Evolutionary conservation across 2,888 invertebrate genomes (phyloP).

Genomic region (Mythimna lalbum): DNA sequence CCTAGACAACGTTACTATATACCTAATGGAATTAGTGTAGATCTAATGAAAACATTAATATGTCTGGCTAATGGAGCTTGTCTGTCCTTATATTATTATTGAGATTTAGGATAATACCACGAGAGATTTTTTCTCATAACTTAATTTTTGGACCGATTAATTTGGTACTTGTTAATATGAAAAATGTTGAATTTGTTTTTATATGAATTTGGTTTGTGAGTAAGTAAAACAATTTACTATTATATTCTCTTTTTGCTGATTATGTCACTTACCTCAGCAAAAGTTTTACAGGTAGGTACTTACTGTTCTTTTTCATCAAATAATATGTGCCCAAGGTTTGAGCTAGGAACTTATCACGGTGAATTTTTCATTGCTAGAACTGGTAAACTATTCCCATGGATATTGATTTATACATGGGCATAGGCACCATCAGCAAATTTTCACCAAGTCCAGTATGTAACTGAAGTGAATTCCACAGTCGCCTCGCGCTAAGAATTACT

Average conservation of each 20-base stretch:
- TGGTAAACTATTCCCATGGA: too few species aligned
- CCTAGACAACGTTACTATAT: constrained; percentile 19
- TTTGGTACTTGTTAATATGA: constrained; percentile 9
- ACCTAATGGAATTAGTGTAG: constrained; percentile 36
- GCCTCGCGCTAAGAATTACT: too few species aligned
- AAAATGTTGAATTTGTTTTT: background rate
- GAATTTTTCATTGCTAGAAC: background rate
- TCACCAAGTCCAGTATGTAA: too few species aligned
- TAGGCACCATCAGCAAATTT: too few species aligned
- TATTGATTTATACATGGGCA: too few species aligned
- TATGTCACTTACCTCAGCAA: background rate
- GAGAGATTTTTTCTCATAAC: constrained; percentile 16
- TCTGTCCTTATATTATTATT: constrained; percentile 20
- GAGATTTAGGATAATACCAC: constrained; percentile 13
- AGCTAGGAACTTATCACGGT: background rate
- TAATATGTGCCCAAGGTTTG: background rate
- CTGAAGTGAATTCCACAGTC: too few species aligned
- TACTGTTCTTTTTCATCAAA: background rate
- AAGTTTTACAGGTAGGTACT: background rate
- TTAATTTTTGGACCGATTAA: constrained; percentile 2
- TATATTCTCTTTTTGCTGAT: background rate
- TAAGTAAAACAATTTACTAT: background rate
- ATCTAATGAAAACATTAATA: constrained; percentile 47
- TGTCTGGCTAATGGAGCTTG: constrained; percentile 12
- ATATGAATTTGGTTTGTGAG: background rate